A percentile compares a stretch with the other conserved stretches of the same genome.
Evolutionary conservation across 2,797 vertebrate genomes (phyloP).

Genomic region (Mormyrus proboscirostris): DNA sequence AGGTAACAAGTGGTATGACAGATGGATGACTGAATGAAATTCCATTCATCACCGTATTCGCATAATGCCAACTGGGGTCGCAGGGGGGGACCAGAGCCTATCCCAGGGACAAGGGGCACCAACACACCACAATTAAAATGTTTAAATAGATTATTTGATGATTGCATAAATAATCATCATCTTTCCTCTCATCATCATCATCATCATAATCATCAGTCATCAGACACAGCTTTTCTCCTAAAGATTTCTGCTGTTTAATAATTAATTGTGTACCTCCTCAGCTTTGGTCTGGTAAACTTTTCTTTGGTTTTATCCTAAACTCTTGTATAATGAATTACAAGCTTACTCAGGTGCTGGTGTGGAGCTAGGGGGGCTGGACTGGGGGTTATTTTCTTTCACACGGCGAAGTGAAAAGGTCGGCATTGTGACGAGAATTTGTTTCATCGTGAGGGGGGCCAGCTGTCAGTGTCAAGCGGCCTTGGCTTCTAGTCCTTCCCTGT

Average conservation of each 20-base stretch:
- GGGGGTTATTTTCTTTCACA: slow-evolving; percentile 49
- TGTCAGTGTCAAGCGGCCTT: slow-evolving; percentile 51
- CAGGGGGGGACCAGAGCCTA: not conserved
- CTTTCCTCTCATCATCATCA: not conserved
- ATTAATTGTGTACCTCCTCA: not conserved
- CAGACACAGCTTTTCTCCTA: not conserved
- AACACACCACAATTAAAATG: not conserved
- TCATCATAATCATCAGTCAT: not conserved
- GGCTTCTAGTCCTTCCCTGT: slow-evolving; percentile 40
- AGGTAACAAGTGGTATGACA: not conserved
- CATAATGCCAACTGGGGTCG: not conserved
- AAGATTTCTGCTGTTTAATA: not conserved
- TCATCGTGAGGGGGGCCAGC: slow-evolving; percentile 54
- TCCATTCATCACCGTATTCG: not conserved
- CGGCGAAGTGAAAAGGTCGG: slow-evolving; percentile 58
- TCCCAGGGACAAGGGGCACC: not conserved
- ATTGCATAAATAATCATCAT: not conserved
- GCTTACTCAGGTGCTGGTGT: not conserved
- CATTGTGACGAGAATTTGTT: slow-evolving; percentile 62
- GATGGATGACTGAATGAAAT: not conserved
- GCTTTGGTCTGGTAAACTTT: not conserved
- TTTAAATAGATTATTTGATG: not conserved
- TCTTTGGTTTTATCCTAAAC: not conserved
- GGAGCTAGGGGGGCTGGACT: not conserved
- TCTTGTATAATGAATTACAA: slow-evolving; percentile 1